Percentiles rank a stretch among this genome's conserved stretches.
These are phyloP conservation scores for Xanthorhoe spadicearia DNA, from an alignment of 2,888 invertebrate genomes.

Conservation along the genomic window DNA sequence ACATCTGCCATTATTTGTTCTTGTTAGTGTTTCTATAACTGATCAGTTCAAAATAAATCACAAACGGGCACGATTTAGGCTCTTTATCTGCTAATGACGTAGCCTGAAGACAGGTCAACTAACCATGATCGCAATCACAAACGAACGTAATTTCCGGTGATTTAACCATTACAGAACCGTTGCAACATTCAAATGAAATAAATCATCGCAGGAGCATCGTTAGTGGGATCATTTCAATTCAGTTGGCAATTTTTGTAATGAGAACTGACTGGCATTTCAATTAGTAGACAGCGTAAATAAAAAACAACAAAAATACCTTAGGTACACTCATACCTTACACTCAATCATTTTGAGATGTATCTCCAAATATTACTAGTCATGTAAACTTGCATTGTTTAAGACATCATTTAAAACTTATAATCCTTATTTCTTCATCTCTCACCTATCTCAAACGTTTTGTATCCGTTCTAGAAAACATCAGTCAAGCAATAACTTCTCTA, in stretches of 20 bases:
- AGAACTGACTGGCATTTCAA: conserved; percentile 8
- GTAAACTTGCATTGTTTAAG: background rate
- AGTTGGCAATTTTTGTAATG: conserved; percentile 22
- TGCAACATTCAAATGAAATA: conserved; percentile 51
- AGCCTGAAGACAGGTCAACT: conserved; percentile 55
- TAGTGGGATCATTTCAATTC: conserved; percentile 33
- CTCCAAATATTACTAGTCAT: too few species aligned
- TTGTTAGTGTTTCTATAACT: background rate
- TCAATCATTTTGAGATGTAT: too few species aligned
- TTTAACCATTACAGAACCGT: conserved; percentile 62
- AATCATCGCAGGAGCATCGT: conserved; percentile 38
- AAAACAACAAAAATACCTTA: background rate
- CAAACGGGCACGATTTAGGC: conserved; percentile 24
- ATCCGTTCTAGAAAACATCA: background rate
- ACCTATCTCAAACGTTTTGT: background rate
- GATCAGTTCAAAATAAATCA: background rate
- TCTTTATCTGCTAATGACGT: conserved; percentile 42
- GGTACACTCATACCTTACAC: background rate
- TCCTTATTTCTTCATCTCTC: background rate
- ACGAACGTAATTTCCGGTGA: conserved; percentile 70
- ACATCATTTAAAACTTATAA: background rate
- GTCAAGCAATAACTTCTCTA: conserved; percentile 22
- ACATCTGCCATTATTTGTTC: conserved; percentile 53
- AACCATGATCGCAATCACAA: conserved; percentile 55
- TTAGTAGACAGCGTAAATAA: background rate